Conservation (phyloP, 2,888 invertebrate species). For the Eubasilissa splendida region DNA sequence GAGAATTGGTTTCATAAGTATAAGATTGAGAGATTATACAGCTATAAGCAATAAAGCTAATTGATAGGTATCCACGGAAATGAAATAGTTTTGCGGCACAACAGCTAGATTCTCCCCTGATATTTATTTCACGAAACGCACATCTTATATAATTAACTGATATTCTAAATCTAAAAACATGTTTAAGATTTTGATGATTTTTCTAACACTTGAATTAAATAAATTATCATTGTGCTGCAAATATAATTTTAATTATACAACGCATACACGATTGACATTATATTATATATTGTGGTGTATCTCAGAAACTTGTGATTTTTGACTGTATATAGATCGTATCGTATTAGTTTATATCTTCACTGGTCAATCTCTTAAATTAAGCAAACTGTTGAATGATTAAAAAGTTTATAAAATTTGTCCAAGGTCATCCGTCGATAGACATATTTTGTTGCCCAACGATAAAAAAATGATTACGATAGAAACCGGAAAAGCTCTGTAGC, state of each 20-base stretch:
- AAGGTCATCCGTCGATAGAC: conserved; percentile 27
- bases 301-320: conserved; percentile 35
- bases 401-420: conserved; percentile 19
- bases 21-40: conserved; percentile 19
- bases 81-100: conserved; percentile 6
- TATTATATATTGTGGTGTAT: neutral
- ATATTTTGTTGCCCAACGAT: conserved; percentile 13
- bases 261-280: too few relatives aligned
- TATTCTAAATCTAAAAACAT: too few relatives aligned
- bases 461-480: neutral
- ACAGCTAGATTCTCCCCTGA: neutral
- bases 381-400: neutral
- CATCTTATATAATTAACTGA: too few relatives aligned
- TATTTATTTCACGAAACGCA: too few relatives aligned
- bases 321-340: conserved; percentile 33
- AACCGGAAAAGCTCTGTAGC: too few relatives aligned
- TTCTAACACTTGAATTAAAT: too few relatives aligned
- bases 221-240: too few relatives aligned
- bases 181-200: too few relatives aligned
- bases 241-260: too few relatives aligned
- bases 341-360: conserved; percentile 29
- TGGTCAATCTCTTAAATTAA: neutral
- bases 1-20: conserved; percentile 11
- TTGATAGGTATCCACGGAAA: conserved; percentile 18
- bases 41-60: conserved; percentile 17